Conservation (phyloP, 2,113 vertebrate genomes). For the Stigmatopora nigra region DNA sequence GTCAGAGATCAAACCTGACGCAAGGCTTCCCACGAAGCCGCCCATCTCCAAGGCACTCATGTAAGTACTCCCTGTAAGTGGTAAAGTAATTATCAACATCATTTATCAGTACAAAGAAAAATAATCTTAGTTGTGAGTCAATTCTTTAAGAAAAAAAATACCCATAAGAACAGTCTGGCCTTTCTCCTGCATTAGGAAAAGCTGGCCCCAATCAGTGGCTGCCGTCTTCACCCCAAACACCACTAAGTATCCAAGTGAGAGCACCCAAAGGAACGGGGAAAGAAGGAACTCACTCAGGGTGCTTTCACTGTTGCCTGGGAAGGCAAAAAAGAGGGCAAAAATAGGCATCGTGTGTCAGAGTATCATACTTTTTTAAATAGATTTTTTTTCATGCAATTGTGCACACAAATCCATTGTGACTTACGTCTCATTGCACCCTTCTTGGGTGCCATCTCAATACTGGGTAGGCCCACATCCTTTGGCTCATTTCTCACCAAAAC, state of each 20-base stretch:
- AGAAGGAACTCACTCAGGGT: constrained; percentile 85
- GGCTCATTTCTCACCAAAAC: constrained; percentile 87
- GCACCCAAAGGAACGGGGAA: constrained; percentile 93
- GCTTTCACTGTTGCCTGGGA: constrained; percentile 65
- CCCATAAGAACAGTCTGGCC: constrained; percentile 88
- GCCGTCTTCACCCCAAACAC: constrained; percentile 96
- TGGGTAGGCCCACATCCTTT: constrained; percentile 83
- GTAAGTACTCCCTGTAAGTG: constrained; percentile 84
- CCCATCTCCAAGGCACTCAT: constrained; percentile 94
- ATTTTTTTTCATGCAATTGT: background rate
- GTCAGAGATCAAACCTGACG: constrained; percentile 89
- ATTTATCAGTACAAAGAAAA: background rate
- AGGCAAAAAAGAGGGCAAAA: background rate
- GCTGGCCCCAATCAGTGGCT: constrained; percentile 95
- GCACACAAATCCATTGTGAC: constrained; percentile 1
- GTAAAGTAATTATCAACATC: constrained; percentile 10
- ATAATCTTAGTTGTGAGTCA: background rate
- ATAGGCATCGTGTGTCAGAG: no score
- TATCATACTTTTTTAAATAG: background rate
- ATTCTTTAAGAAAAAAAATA: constrained; percentile 36
- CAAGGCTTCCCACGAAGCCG: constrained; percentile 86
- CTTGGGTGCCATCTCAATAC: constrained; percentile 70
- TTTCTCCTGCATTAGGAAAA: constrained; percentile 96
- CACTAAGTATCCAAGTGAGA: constrained; percentile 86
- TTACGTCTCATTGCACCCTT: constrained; percentile 74